These are phyloP conservation scores for Talpa occidentalis DNA, from an alignment of 2,113 vertebrate genomes.

Conservation along the genomic window DNA sequence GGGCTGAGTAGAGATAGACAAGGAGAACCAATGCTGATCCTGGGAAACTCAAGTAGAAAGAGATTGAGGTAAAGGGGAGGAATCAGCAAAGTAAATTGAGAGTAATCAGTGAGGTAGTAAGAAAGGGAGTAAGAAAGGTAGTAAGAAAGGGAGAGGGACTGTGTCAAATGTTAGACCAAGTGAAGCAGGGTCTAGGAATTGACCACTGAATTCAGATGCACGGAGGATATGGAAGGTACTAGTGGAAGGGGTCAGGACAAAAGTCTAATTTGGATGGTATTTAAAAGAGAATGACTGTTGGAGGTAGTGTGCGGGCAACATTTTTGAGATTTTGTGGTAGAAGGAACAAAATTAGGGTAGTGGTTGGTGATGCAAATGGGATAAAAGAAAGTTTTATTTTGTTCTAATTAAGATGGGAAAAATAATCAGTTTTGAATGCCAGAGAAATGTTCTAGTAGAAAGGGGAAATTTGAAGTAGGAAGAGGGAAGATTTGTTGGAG, in stretches of 20 bases:
- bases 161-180: background rate
- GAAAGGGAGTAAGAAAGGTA: conserved; percentile 22
- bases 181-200: background rate
- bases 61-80: background rate
- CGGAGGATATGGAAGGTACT: background rate
- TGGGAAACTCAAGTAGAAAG: background rate
- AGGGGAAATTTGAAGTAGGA: background rate
- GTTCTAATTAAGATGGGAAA: background rate
- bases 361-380: background rate
- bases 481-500: background rate
- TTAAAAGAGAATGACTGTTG: conserved; percentile 10
- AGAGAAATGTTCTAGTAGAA: background rate
- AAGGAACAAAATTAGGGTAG: background rate
- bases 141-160: background rate
- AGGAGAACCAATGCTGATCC: background rate
- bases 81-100: background rate
- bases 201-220: background rate
- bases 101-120: background rate
- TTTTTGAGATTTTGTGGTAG: conserved; percentile 1
- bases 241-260: background rate
- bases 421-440: background rate
- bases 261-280: background rate
- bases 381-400: background rate
- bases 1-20: background rate
- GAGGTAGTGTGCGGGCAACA: background rate